Base-by-base conservation (phyloP, 92 coral and sea anemone species). In the Pocillopora meandrina region DNA sequence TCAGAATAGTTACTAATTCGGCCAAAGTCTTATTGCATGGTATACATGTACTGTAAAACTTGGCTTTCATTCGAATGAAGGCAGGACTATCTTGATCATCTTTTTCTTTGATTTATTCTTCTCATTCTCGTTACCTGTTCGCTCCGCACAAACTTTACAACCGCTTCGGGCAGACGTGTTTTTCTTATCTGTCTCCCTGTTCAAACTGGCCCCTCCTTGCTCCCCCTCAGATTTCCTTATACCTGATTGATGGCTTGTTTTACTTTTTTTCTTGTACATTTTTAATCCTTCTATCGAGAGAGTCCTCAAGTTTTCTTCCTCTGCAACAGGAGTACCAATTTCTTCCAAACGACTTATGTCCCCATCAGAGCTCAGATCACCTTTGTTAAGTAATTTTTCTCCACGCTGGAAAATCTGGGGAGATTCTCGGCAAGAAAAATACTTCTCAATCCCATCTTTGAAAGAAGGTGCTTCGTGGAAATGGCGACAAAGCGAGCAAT, bases 401-500 rank as follows among this genome's bases (percentile, higher is more conserved):
- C 16, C 76, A 18, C 34, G 26, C 12, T 10, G 31, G 56, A 18
- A 3, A 47, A 56, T 42, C 55, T 62, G 60, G 49, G 49, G 10
- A 2, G 42, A 10, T 49, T 71, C 61, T 42, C 23, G 31, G 18
- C 21, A 4, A 12, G 65, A 14, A 82, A 82, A 82, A 52, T 72
- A 72, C 56, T 82, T 82, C 60, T 82, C 86, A 72, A 82, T 60
- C 9, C 86, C 86, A 21, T 61, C 86, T 19, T 62, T 82, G 63
- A 72, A 60, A 3, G 60, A 49, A 14, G 62, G 15, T 52, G 49
- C 86, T 23, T 82, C 63, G 63, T 82, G 86, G 26, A 82, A 59
- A 72, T 82, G 86, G 21, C 86, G 67, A 21, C 86, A 82, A 56
- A 72, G 79, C 31, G 86, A 61, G 10, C 86, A 82, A 5, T 82